A percentile compares a stretch with the other conserved stretches of the same genome.
Conservation (phyloP, 2,888 invertebrate species). For the Polyommatus icarus region DNA sequence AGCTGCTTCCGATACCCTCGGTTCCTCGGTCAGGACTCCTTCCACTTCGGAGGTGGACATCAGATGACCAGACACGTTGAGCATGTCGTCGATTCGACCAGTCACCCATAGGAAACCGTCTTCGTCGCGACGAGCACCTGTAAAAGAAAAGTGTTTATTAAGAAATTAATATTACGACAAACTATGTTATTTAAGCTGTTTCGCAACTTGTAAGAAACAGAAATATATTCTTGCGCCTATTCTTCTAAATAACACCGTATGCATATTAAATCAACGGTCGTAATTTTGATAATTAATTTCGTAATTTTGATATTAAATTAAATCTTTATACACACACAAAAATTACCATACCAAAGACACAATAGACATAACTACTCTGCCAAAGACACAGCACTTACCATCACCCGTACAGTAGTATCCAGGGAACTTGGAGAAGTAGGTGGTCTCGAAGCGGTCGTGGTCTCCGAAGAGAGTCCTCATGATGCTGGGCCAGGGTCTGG, state of each 20-base stretch:
- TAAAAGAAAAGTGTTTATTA: conserved; percentile 35
- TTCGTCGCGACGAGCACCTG: conserved; percentile 93
- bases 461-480: conserved; percentile 97
- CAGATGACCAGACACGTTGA: conserved; percentile 98
- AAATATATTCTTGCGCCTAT: too few species aligned
- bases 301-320: too few species aligned
- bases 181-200: too few species aligned
- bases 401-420: conserved; percentile 99
- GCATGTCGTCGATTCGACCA: conserved; percentile 98
- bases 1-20: conserved; percentile 93
- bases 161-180: not conserved
- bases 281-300: too few species aligned
- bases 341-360: not conserved
- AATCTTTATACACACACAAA: not conserved
- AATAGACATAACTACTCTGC: too few species aligned
- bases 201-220: too few species aligned
- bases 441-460: conserved; percentile 93
- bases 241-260: too few species aligned
- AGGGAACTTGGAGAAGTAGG: conserved; percentile 97
- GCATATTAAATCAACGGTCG: too few species aligned
- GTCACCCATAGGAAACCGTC: conserved; percentile 99
- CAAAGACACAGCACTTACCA: conserved; percentile 78
- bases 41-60: conserved; percentile 98
- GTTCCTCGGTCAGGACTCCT: conserved; percentile 88
- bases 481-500: conserved; percentile 98